These are phyloP conservation scores for Pelagia noctiluca DNA, from an alignment of 30 jellyfish, hydroid and myxozoan genomes.

Conservation along the genomic window DNA sequence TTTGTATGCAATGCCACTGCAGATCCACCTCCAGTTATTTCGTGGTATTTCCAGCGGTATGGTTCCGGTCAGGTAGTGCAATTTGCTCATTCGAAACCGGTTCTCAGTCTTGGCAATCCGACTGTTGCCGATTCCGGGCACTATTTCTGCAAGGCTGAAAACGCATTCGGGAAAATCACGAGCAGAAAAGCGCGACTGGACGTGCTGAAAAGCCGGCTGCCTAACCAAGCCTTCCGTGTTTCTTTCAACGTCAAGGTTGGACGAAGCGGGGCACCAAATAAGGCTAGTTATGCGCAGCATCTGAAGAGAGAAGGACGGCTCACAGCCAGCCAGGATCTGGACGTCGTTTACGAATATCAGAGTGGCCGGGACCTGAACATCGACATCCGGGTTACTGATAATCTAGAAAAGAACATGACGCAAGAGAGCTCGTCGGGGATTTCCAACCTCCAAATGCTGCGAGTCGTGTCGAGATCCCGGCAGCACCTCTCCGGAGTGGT, in stretches of 20 bases:
- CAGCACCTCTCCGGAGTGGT: slow-evolving; percentile 35
- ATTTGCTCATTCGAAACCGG: slow-evolving; percentile 25
- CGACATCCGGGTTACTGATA: slow-evolving; percentile 31
- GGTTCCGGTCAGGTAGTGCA: not conserved
- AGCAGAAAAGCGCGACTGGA: slow-evolving; percentile 79
- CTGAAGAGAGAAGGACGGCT: slow-evolving; percentile 30
- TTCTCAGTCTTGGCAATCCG: slow-evolving; percentile 26
- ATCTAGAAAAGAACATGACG: not conserved
- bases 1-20: slow-evolving; percentile 71
- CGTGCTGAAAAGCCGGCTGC: slow-evolving; percentile 55
- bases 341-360: slow-evolving; percentile 50
- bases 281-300: not conserved
- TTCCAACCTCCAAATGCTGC: slow-evolving; percentile 35
- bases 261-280: slow-evolving; percentile 38
- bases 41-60: slow-evolving; percentile 57
- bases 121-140: slow-evolving; percentile 42
- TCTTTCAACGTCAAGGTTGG: slow-evolving; percentile 36
- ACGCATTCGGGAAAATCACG: slow-evolving; percentile 39
- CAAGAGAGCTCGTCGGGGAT: not conserved
- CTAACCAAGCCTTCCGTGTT: slow-evolving; percentile 49
- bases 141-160: slow-evolving; percentile 64
- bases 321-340: slow-evolving; percentile 22
- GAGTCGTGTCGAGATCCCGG: slow-evolving; percentile 50
- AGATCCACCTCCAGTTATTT: slow-evolving; percentile 69
- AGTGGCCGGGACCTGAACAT: slow-evolving; percentile 39